Conservation (phyloP, 30 jellyfish, hydroid and myxozoan genomes). For the Nemopilema nomurai region DNA sequence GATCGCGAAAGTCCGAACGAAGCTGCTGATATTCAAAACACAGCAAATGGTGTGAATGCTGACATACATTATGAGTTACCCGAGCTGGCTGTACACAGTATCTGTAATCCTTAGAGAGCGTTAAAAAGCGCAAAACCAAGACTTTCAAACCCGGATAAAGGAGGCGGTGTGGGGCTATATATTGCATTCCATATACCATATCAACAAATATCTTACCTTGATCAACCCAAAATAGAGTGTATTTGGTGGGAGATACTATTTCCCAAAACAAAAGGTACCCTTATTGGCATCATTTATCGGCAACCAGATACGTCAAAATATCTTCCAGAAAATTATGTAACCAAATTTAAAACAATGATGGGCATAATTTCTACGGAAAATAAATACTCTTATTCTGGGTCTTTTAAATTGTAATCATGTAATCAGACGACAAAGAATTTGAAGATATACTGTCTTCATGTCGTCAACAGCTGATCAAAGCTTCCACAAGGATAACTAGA, state of each 20-base stretch:
- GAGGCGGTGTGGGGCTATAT: conserved; percentile 61
- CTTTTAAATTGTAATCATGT: conserved; percentile 19
- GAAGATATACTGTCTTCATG: conserved; percentile 17
- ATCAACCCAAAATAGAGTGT: conserved; percentile 47
- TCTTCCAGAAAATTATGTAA: conserved; percentile 38
- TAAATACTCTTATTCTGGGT: conserved; percentile 41
- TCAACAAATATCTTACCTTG: conserved; percentile 54
- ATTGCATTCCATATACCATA: conserved; percentile 37
- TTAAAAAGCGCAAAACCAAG: conserved; percentile 27
- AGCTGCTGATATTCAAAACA: conserved; percentile 20
- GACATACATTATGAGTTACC: background rate
- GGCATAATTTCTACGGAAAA: conserved; percentile 20
- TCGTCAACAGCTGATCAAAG: conserved; percentile 41
- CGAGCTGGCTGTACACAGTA: conserved; percentile 1
- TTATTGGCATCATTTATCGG: conserved; percentile 57
- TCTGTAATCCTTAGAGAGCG: conserved; percentile 2
- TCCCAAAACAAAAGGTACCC: conserved; percentile 18
- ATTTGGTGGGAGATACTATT: conserved; percentile 48
- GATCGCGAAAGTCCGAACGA: conserved; percentile 29
- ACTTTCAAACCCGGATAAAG: conserved; percentile 33
- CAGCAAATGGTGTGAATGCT: background rate
- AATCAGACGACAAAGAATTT: conserved; percentile 35
- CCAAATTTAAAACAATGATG: conserved; percentile 41
- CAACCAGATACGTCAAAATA: conserved; percentile 58
- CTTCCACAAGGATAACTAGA: conserved; percentile 55